Evolutionary conservation across 2,797 vertebrate genomes (phyloP), one percentile per base, ranked within the genome.

Genomic region (Melanotaenia maccullochi): DNA sequence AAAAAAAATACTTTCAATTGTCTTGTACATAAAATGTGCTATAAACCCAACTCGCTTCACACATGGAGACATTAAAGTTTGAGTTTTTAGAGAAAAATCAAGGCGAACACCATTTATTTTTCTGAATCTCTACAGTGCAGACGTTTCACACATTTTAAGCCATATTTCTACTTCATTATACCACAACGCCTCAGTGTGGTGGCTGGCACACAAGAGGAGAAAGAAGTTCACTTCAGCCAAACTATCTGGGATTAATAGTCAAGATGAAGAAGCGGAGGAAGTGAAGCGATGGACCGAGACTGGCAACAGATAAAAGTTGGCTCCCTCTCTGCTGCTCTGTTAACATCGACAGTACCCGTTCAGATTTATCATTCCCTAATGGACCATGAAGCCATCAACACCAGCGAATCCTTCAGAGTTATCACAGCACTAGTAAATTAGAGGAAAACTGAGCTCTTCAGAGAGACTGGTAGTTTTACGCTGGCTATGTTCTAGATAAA

Each of bases 341-440:
- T 38, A 69, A 68, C 76, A 66, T 68, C 54, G 68, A 58, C 68
- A 56, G 57, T 47, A 74, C 80, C 73, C 57, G 56, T 63, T 75
- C 78, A 82, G 64, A 89, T 90, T 85, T 82, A 85, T 88, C 81
- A 61, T 71, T 76, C 77, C 71, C 78, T 78, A 83, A 89, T 86
- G 67, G 76, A 71, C 81, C 80, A 32, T 84, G 78, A 87, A 85
- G 74, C 81, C 81, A 74, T 84, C 86, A 78, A 40, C 74, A 36
- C 22, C 52, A 40, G 84, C 60, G 66, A 38, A 62, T 83, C 66
- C 75, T 36, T 81, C 79, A 71, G 44, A 70, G 66, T 74, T 69
- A 72, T 78, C 66, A 49, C 84, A 54, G 58, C 2, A 9, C 71
- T 68, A 72, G 67, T 84, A 76, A 79, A 78, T 73, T 32, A 78